Conservation (phyloP, 2,113 vertebrate species). For the Amphilophus citrinellus region DNA sequence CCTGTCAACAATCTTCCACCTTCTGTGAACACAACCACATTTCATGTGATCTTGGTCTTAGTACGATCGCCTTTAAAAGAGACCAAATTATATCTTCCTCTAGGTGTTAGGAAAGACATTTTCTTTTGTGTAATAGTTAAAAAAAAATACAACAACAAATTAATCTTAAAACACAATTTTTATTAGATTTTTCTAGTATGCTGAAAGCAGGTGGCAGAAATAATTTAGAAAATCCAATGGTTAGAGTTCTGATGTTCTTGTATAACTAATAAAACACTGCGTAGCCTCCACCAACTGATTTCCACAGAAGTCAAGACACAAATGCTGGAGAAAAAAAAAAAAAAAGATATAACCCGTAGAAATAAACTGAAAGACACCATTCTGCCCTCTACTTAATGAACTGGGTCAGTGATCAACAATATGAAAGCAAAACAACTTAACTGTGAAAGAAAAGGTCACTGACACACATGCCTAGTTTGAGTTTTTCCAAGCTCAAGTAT, state of each 20-base stretch:
- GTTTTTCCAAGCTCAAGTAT: neutral
- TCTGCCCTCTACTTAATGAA: neutral
- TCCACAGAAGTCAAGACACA: neutral
- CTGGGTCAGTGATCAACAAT: neutral
- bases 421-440: neutral
- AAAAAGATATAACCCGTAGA: neutral
- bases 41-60: no score
- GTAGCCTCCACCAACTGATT: neutral
- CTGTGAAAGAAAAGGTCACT: conserved; percentile 17
- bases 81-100: no score
- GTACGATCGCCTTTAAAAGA: no score
- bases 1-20: no score
- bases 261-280: neutral
- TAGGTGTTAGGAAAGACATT: no score
- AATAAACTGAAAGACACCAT: neutral
- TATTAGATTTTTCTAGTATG: neutral
- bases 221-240: neutral
- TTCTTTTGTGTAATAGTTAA: no score
- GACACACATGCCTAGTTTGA: neutral
- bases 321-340: neutral
- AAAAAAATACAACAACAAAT: neutral
- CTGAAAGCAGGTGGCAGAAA: neutral
- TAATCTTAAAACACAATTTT: no score
- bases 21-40: no score
- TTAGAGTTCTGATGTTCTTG: neutral